Evolutionary conservation across 2,888 invertebrate species (phyloP).

Genomic region (Drosophila picticornis): DNA sequence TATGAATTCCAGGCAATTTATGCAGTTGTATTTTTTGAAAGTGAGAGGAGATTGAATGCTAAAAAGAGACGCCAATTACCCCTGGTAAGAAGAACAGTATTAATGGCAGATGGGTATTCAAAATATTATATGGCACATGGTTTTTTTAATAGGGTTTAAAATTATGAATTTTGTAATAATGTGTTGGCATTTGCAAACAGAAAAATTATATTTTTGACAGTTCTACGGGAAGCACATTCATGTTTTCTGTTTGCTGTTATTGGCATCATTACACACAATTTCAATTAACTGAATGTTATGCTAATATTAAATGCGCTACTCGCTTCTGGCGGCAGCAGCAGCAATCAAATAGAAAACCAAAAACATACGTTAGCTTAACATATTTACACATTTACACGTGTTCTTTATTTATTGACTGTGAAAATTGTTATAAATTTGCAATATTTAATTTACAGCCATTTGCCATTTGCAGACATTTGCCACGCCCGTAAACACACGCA

Average conservation of each 20-base stretch:
- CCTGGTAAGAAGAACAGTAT: neutral
- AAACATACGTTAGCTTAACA: conserved; percentile 56
- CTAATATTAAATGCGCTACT: conserved; percentile 39
- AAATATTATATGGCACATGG: neutral
- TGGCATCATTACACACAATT: conserved; percentile 37
- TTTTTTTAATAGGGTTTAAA: neutral
- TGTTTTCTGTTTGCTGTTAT: conserved; percentile 23
- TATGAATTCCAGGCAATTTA: conserved; percentile 50
- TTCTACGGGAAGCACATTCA: neutral
- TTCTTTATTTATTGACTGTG: conserved; percentile 60
- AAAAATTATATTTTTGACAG: neutral
- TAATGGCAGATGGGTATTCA: neutral
- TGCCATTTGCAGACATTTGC: conserved; percentile 23
- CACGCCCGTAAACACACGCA: conserved; percentile 26
- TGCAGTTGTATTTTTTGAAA: conserved; percentile 24
- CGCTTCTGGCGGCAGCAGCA: conserved; percentile 26
- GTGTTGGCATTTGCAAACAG: neutral
- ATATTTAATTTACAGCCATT: conserved; percentile 44
- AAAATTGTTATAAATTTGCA: conserved; percentile 61
- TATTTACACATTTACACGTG: conserved; percentile 51
- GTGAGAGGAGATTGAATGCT: neutral
- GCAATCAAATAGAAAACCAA: conserved; percentile 41
- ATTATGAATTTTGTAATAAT: neutral
- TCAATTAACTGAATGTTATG: conserved; percentile 30
- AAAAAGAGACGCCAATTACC: neutral